Conservation (phyloP, 2,113 vertebrate species). For the Callipepla squamata region DNA sequence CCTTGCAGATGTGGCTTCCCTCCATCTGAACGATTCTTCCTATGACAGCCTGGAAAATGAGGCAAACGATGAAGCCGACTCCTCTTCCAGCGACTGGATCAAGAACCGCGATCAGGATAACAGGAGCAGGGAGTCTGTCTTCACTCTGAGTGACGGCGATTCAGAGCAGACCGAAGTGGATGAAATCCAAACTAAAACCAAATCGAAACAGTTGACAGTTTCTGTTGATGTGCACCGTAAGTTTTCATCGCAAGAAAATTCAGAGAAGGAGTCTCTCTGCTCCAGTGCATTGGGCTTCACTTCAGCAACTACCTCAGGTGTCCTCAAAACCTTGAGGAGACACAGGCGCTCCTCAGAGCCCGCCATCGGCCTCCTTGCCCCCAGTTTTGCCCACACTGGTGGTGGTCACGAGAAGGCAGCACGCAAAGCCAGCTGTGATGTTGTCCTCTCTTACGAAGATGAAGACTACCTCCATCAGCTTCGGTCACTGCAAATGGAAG, state of each 20-base stretch:
- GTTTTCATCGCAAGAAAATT: constrained; percentile 27
- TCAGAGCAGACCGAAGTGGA: constrained; percentile 79
- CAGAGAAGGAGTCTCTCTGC: constrained; percentile 41
- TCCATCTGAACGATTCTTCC: constrained; percentile 92
- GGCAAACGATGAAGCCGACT: constrained; percentile 88
- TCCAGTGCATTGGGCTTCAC: constrained; percentile 34
- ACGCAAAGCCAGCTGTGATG: constrained; percentile 87
- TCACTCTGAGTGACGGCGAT: constrained; percentile 89
- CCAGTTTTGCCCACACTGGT: constrained; percentile 8
- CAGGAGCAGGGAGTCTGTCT: constrained; percentile 90
- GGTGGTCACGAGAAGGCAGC: constrained; percentile 55
- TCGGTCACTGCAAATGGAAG: constrained; percentile 80
- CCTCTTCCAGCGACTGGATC: constrained; percentile 78
- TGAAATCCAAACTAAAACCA: constrained; percentile 67
- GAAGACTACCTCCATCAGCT: constrained; percentile 79
- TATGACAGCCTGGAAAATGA: constrained; percentile 94
- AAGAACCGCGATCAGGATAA: constrained; percentile 83
- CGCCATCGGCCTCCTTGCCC: constrained; percentile 65
- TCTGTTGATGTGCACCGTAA: constrained; percentile 44
- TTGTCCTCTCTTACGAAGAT: constrained; percentile 75
- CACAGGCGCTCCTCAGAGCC: constrained; percentile 88
- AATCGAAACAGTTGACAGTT: constrained; percentile 71
- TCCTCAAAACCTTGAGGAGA: constrained; percentile 70
- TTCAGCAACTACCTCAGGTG: constrained; percentile 32
- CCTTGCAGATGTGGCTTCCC: constrained; percentile 84